Base-by-base conservation (phyloP, 1,140 invertebrate species). In the Leptestheria dahalacensis region DNA sequence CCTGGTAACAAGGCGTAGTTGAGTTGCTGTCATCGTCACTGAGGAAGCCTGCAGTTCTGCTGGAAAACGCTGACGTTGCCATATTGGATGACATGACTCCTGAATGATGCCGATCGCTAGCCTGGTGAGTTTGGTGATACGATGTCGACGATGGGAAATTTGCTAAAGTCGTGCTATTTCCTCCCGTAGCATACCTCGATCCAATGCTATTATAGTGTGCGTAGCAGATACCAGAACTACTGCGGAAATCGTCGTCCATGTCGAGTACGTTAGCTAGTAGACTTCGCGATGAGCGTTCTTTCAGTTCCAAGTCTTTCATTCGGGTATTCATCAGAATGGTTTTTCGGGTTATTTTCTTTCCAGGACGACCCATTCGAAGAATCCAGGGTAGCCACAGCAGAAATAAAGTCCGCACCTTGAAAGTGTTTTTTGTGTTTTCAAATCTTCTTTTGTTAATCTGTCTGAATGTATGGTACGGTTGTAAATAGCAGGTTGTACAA, bases 311-410 rank as follows among this genome's bases (percentile, higher is more conserved):
- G 68, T 94, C 89, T 65, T 87, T 83, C 84, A 91, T 89, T 65
- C 85, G 79, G 73, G 86, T 88, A 69, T 80, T 84, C 82, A 86
- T 82, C 74, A 86, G 79, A 67, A 94, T 89, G 61, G 84, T 88
- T 74, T 92, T 91, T 61, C 86, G 77, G 49, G 88, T 92, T 67
- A 93, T 91, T 72, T 94, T 92, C 77, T 88, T 89, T 41, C 91
- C 89, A 23, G 94, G 95, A 67, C 93, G 81, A 68, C 83, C 83
- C 90, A 97, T 96, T 53, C 91, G 78, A 62, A 98, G 77, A 55
- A 96, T 81, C 85, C 89, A 95, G 51, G 95, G 93, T 68, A 97
- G 77, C 91, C 93, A 98, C 78, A 93, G 88, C 64, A 97, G 81
- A 72, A 98, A 88, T 66, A 96, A 76, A 63, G 82, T 85, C 75